Conservation (phyloP, 2,888 invertebrate species). For the Plebejus argus region DNA sequence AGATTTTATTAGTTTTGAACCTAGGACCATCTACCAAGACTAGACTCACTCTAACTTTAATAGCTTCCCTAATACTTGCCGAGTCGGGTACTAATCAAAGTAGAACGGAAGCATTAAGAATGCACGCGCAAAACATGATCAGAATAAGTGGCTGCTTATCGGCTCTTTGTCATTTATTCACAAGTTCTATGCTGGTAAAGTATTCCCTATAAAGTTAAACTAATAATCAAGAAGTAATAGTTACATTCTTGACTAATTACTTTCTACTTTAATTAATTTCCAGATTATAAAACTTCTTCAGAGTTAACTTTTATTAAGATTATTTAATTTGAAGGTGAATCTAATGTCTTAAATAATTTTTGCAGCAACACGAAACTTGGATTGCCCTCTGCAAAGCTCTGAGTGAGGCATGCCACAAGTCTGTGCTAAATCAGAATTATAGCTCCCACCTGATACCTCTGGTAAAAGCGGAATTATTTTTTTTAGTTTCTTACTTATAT, state of each 20-base stretch:
- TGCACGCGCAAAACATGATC: constrained; percentile 59
- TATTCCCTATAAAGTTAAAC: constrained; percentile 1
- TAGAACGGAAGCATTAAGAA: constrained; percentile 46
- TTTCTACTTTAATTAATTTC: no score
- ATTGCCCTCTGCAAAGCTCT: constrained; percentile 64
- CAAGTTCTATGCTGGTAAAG: constrained; percentile 61
- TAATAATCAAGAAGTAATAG: no score
- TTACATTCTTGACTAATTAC: no score
- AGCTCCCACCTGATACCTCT: constrained; percentile 65
- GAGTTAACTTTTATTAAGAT: no score
- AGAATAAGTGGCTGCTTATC: constrained; percentile 64
- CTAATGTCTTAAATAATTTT: constrained; percentile 25
- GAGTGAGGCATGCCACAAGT: constrained; percentile 56
- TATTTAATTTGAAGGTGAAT: no score
- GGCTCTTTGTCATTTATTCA: constrained; percentile 59
- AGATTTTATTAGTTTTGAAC: constrained; percentile 51
- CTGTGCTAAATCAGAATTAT: constrained; percentile 58
- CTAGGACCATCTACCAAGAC: constrained; percentile 52
- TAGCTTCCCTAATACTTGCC: constrained; percentile 54
- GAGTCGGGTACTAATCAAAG: constrained; percentile 47
- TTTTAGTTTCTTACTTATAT: no score
- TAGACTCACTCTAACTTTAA: constrained; percentile 56
- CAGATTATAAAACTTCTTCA: no score
- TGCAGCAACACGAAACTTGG: constrained; percentile 65
- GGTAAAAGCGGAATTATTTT: constrained; percentile 41